These are phyloP conservation scores for Anoura caudifer DNA, from an alignment of 2,113 vertebrate species.

Conservation along the genomic window DNA sequence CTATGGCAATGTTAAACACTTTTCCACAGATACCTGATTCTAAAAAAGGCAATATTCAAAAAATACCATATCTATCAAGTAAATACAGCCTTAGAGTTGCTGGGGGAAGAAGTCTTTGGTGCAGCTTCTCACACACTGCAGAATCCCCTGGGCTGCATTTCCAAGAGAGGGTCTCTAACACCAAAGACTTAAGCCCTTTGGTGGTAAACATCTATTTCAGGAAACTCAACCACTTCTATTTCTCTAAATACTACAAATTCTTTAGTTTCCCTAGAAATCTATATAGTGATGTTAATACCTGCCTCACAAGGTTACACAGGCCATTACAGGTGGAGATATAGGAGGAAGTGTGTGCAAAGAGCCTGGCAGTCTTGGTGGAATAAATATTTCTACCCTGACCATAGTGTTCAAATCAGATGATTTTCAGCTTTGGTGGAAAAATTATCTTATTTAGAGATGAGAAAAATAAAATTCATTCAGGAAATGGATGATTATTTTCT, in stretches of 20 bases:
- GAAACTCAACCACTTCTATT: background rate
- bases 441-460: background rate
- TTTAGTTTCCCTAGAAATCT: conserved; percentile 7
- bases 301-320: background rate
- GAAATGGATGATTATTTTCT: background rate
- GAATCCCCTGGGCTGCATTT: background rate
- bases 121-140: background rate
- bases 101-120: background rate
- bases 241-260: background rate
- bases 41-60: background rate
- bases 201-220: background rate
- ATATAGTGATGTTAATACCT: background rate
- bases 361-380: background rate
- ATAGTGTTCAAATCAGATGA: background rate
- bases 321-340: background rate
- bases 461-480: background rate
- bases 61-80: background rate
- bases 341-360: background rate
- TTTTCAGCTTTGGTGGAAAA: background rate
- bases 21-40: background rate
- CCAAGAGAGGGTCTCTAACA: background rate
- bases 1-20: background rate
- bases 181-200: background rate
- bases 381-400: background rate
- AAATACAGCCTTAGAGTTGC: background rate